Evolutionary conservation across 2,888 invertebrate genomes (phyloP), one percentile per base, ranked within the genome.

Genomic region (Orthosia gracilis): DNA sequence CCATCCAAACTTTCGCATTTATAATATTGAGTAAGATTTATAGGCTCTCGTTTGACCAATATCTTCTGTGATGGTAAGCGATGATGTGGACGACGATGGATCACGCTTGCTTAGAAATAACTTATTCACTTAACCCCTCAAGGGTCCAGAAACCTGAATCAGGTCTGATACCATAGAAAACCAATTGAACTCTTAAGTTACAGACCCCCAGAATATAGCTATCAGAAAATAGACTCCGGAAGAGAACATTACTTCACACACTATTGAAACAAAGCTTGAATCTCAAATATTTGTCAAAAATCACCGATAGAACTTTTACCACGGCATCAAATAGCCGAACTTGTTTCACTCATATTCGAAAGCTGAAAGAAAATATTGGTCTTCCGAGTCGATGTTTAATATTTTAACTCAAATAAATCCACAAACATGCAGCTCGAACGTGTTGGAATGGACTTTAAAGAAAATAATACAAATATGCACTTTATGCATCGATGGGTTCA

Each of bases 321-420:
- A 47, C 18, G 45, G 13, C 23, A n/a, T 65, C 21, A 23, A 65
- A 45, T 59, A 26, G 4, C 50, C 52, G 23, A 52, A 72, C 17
- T 12, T 0, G 52, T 66, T 77, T 63, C 47, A 63, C 31, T 47
- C 62, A 18, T 73, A 47, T 73, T 66, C 50, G 52, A 77, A 77
- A 77, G 23, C 66, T 21, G 5, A 47, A 65, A 15, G 18, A 71
- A 66, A 81, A 70, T 73, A 68, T 80, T 81, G 54, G 50, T 62
- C 47, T 68, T 40, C 45, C 13, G 40, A 73, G 78, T 57, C 78
- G 62, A 81, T 81, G 58, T 81, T 78, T 78, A 55, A 59, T 69
- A 21, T 63, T 64, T 68, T 18, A 66, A 67, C 61, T 69, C 65
- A 81, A 73, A 81, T 57, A 81, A n/a, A 67, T 52, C 55, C n/a